Evolutionary conservation across 2,888 invertebrate genomes (phyloP), one percentile per base, ranked within the genome.

Genomic region (Leucophora obtusa): DNA sequence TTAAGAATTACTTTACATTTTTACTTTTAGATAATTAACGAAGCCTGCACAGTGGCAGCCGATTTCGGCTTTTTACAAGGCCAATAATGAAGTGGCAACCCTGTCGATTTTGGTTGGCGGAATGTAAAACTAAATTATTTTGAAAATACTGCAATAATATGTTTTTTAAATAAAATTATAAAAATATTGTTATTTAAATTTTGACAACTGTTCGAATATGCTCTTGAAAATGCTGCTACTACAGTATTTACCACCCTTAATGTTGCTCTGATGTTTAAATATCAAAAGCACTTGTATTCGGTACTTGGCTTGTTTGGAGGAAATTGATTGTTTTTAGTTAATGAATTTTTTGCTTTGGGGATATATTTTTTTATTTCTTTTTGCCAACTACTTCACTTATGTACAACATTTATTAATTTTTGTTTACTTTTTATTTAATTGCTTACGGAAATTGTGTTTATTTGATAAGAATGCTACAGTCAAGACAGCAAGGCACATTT

Each of bases 391-490:
- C 28, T 51, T 33, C n/a, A 33, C 8, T 24, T 10, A 2, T 17
- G 18, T 50, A 15, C 43, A 35, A 47, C n/a, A 35, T 60, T 60
- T 73, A 24, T 74, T 24, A 38, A 14, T 53, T n/a, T 15, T 60
- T 68, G 33, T 58, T 58, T 70, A 38, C 18, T 69, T 14, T 58
- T 51, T 38, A 53, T 72, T 68, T 72, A 77, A 69, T 79, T 79
- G 33, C 58, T 63, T 73, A 53, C 68, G 68, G 68, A 68, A 79
- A 63, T 69, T 63, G 63, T 65, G 33, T 50, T 79, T 58, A 51
- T 63, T 68, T 54, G 51, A 69, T 79, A 59, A 58, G 43, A 51
- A 58, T 59, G 73, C 63, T 69, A 79, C 69, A 38, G 21, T 18
- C 17, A 28, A 33, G n/a, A 56, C 24, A 15, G 24, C 15, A 24